Conservation (phyloP, 2,113 vertebrate species). For the Myrmecophaga tridactyla region DNA sequence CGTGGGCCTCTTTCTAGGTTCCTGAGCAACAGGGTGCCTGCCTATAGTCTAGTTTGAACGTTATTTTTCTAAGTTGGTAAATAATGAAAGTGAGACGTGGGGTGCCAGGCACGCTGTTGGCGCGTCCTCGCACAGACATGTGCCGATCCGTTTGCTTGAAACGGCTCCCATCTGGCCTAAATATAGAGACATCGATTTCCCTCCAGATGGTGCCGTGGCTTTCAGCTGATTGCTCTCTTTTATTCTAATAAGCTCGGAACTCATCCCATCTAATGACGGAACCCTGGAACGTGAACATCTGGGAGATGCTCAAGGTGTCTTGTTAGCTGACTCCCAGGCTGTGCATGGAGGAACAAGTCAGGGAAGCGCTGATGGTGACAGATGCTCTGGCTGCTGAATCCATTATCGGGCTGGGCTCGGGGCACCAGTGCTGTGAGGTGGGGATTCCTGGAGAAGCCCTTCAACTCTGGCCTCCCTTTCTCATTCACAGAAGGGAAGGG, state of each 20-base stretch:
- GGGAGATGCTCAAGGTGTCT: constrained; percentile 59
- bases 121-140: background rate
- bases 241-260: constrained; percentile 68
- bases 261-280: constrained; percentile 32
- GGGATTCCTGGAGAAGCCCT: background rate
- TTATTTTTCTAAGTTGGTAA: background rate
- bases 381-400: background rate
- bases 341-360: background rate
- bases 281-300: constrained; percentile 65
- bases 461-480: background rate
- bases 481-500: background rate
- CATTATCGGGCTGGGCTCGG: background rate
- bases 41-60: rapidly evolving
- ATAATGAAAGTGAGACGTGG: background rate
- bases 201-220: constrained; percentile 76
- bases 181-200: constrained; percentile 47
- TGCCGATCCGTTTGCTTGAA: background rate
- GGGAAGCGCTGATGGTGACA: background rate
- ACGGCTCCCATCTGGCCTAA: constrained; percentile 56
- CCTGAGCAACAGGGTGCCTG: too few species aligned
- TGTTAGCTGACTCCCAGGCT: constrained; percentile 51
- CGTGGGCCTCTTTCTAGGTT: background rate
- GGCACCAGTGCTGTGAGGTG: background rate
- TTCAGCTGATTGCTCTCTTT: constrained; percentile 73
- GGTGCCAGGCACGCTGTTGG: background rate